Evolutionary conservation across 1,140 invertebrate genomes (phyloP).

Genomic region (Megathymus violae): DNA sequence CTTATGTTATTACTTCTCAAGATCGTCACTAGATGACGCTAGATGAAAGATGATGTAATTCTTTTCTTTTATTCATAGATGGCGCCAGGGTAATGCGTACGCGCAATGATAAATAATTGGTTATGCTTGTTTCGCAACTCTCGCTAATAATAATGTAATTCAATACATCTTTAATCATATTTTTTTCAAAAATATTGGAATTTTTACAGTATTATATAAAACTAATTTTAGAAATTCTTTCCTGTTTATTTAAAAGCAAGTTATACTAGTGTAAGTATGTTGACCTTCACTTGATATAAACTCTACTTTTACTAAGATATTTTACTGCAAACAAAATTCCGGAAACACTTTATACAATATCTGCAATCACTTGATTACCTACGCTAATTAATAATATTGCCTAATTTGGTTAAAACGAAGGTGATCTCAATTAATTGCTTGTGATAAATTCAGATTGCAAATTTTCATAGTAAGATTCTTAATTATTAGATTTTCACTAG

Average conservation of each 20-base stretch:
- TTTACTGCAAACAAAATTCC: constrained; percentile 66
- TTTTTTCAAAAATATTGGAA: no score
- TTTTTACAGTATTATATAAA: no score
- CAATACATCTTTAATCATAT: no score
- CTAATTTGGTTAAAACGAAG: constrained; percentile 59
- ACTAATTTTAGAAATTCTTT: background rate
- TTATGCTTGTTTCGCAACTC: no score
- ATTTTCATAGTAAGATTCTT: no score
- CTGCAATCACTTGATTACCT: constrained; percentile 53
- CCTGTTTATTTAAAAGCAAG: background rate
- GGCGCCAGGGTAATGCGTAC: constrained; percentile 7
- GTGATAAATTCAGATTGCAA: no score
- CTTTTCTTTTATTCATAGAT: constrained; percentile 19
- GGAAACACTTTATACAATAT: constrained; percentile 64
- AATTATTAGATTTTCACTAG: no score
- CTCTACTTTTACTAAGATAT: constrained; percentile 64
- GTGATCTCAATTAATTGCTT: constrained; percentile 50
- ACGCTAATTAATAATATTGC: constrained; percentile 47
- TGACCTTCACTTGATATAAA: constrained; percentile 54
- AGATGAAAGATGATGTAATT: background rate
- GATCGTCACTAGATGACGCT: constrained; percentile 42
- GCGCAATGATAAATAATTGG: background rate
- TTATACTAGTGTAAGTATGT: constrained; percentile 8
- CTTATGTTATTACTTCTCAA: constrained; percentile 12
- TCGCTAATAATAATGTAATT: no score